Conservation (phyloP, 2,113 vertebrate genomes). For the Potamarius usumacintae region DNA sequence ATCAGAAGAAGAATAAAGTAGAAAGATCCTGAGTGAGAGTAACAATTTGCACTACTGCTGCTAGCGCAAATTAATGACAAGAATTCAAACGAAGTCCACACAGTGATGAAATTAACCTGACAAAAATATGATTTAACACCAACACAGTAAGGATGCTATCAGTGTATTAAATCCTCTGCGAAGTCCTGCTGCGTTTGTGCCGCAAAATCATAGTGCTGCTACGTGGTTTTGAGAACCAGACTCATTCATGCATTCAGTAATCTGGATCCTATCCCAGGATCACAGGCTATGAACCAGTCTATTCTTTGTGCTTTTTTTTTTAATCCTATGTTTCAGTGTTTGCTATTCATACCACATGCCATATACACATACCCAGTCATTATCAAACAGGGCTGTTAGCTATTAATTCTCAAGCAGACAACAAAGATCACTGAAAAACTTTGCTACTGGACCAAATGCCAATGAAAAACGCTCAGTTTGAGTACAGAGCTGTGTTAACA, state of each 20-base stretch:
- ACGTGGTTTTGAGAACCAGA: background rate
- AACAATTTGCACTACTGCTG: no score
- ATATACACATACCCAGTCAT: background rate
- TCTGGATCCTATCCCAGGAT: background rate
- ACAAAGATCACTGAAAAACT: background rate
- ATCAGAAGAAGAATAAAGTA: no score
- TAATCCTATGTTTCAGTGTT: slow-evolving; percentile 1
- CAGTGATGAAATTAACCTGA: background rate
- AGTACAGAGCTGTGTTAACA: background rate
- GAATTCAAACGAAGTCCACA: background rate
- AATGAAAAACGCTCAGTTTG: background rate
- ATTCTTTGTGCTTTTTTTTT: background rate
- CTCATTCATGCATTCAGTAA: background rate
- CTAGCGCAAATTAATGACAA: background rate
- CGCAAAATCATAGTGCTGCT: background rate
- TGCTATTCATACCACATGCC: slow-evolving; percentile 7
- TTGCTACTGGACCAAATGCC: slow-evolving; percentile 14
- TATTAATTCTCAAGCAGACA: background rate
- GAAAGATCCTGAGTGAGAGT: no score
- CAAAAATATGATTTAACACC: background rate
- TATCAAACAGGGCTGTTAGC: slow-evolving; percentile 1
- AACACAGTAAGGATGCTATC: background rate
- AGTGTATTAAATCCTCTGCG: background rate
- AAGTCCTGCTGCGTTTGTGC: background rate
- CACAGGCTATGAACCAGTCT: background rate